Percentiles rank a stretch among this genome's conserved stretches.
These are phyloP conservation scores for Hylaeus volcanicus DNA, from an alignment of 1,140 invertebrate species.

Conservation along the genomic window DNA sequence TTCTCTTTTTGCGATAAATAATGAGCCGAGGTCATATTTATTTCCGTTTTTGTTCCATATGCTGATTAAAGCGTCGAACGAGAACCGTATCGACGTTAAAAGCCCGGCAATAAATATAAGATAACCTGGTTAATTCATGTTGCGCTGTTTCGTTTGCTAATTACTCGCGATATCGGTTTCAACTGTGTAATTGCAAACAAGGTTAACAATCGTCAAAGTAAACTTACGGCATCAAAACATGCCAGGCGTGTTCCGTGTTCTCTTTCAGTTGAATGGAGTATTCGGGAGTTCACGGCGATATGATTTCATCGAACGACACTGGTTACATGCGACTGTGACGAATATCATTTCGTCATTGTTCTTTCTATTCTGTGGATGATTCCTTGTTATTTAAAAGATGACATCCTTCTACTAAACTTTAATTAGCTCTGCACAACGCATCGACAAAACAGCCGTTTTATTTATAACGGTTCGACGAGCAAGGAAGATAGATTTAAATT, in stretches of 20 bases:
- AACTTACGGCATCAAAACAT: conserved; percentile 17
- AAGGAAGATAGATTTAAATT: neutral
- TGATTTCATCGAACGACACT: neutral
- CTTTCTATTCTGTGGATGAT: too few species aligned
- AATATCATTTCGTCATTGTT: too few species aligned
- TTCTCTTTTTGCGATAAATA: conserved; percentile 19
- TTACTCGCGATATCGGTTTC: conserved; percentile 33
- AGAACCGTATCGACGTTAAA: conserved; percentile 37
- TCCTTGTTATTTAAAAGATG: too few species aligned
- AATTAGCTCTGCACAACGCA: neutral
- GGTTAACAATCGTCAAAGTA: conserved; percentile 25
- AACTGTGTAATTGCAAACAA: conserved; percentile 6
- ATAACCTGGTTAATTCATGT: conserved; percentile 39
- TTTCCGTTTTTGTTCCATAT: conserved; percentile 20
- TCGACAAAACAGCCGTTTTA: neutral
- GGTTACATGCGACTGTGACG: neutral
- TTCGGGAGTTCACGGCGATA: neutral
- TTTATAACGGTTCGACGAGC: neutral
- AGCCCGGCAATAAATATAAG: conserved; percentile 41
- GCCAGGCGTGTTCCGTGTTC: neutral
- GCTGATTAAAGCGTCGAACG: conserved; percentile 33
- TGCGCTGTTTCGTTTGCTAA: conserved; percentile 20
- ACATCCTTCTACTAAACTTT: conserved; percentile 16
- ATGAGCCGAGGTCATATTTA: conserved; percentile 23
- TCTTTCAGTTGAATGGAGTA: neutral